phyloP scores from a whole-genome alignment of 2,888 invertebrate species.

The Nomada hirtipes region DNA sequence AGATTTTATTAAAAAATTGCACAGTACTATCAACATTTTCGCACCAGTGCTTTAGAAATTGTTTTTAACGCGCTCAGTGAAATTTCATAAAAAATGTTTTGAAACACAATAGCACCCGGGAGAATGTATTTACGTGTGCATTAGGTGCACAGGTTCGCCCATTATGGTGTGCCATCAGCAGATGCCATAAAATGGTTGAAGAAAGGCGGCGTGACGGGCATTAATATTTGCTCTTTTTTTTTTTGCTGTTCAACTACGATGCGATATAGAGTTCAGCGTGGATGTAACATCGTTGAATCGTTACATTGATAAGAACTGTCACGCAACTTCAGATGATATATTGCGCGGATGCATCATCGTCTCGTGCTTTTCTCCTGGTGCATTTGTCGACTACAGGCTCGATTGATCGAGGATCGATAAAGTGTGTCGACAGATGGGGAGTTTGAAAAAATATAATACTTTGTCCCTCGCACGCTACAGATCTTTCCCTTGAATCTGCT shows the following conservation, averaged over 20 bases:
- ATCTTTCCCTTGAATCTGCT: too few relatives aligned
- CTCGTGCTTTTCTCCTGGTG: background rate
- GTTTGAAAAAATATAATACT: too few relatives aligned
- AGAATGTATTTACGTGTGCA: too few relatives aligned
- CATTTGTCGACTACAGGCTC: slow-evolving; percentile 5
- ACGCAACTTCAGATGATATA: slow-evolving; percentile 47
- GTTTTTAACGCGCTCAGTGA: too few relatives aligned
- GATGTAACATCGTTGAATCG: slow-evolving; percentile 42
- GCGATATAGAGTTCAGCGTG: background rate
- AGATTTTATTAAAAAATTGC: too few relatives aligned
- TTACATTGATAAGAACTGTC: slow-evolving; percentile 34
- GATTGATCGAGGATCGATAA: slow-evolving; percentile 38
- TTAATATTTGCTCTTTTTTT: slow-evolving; percentile 26
- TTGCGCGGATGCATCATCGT: slow-evolving; percentile 45
- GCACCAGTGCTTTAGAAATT: too few relatives aligned
- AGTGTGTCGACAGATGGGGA: background rate
- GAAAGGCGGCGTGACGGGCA: slow-evolving; percentile 14
- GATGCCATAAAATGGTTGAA: background rate
- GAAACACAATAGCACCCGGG: too few relatives aligned
- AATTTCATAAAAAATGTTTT: too few relatives aligned
- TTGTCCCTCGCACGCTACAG: too few relatives aligned
- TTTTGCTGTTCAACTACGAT: too few relatives aligned
- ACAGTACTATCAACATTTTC: too few relatives aligned
- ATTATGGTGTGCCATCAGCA: background rate
- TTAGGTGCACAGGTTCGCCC: background rate